These are phyloP conservation scores for Chrysolina haemoptera DNA, from an alignment of 2,888 invertebrate species.

Conservation along the genomic window DNA sequence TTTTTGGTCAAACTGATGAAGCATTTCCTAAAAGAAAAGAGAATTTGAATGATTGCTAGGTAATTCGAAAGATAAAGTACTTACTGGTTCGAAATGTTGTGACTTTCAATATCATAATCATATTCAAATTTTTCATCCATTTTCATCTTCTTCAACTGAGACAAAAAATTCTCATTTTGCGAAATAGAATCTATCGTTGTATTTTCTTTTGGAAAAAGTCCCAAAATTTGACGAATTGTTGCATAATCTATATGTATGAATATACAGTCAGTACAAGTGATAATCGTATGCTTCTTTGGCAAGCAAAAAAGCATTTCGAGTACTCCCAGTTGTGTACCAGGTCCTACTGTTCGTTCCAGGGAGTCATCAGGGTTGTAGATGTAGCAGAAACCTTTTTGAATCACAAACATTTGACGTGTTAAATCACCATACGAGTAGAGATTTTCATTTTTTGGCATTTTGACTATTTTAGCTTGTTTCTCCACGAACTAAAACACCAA, in stretches of 20 bases:
- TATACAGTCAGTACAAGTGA: constrained; percentile 73
- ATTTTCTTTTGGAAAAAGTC: constrained; percentile 44
- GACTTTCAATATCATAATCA: neutral
- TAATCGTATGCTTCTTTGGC: constrained; percentile 71
- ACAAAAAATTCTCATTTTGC: constrained; percentile 7
- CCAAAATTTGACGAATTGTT: constrained; percentile 33
- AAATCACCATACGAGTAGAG: constrained; percentile 41
- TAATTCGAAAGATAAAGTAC: neutral
- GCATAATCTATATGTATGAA: constrained; percentile 70
- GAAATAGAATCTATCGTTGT: constrained; percentile 27
- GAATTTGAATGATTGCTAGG: neutral
- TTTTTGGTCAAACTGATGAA: constrained; percentile 35
- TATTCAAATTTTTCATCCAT: neutral
- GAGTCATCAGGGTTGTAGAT: constrained; percentile 35
- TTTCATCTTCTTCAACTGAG: neutral
- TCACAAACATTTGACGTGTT: constrained; percentile 36
- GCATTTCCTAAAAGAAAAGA: constrained; percentile 29
- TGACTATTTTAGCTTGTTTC: constrained; percentile 34
- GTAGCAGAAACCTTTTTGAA: constrained; percentile 40
- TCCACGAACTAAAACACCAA: constrained; percentile 31
- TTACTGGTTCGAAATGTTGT: constrained; percentile 11
- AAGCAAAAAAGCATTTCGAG: constrained; percentile 72
- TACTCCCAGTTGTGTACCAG: constrained; percentile 66
- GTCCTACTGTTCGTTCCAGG: constrained; percentile 35
- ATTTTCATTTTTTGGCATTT: constrained; percentile 39